Conservation (phyloP, 2,888 invertebrate genomes). For the Campopleginae sp. region DNA sequence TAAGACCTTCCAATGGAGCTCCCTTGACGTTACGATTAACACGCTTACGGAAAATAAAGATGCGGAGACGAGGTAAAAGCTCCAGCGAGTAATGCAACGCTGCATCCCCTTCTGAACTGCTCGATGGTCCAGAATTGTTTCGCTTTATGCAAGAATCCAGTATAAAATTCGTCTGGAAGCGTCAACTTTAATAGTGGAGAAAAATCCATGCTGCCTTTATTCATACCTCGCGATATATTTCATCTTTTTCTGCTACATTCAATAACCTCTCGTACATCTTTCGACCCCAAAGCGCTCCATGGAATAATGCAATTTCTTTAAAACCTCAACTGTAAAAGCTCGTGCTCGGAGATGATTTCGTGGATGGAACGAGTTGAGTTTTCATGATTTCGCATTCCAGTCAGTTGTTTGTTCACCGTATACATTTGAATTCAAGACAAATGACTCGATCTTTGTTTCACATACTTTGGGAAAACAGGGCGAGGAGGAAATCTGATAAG, state of each 20-base stretch:
- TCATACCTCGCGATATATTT: constrained; percentile 43
- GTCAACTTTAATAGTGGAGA: not conserved
- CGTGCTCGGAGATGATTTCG: not conserved
- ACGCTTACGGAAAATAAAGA: not conserved
- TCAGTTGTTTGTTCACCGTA: not conserved
- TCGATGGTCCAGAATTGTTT: not conserved
- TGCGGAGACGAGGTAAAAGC: not conserved
- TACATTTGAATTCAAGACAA: not conserved
- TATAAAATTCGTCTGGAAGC: constrained; percentile 18
- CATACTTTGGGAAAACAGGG: too few relatives aligned
- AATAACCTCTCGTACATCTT: constrained; percentile 44
- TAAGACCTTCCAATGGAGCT: not conserved
- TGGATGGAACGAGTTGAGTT: not conserved
- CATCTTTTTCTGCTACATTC: constrained; percentile 44
- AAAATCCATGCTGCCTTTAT: constrained; percentile 11
- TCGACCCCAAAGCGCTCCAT: not conserved
- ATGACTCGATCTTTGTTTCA: too few relatives aligned
- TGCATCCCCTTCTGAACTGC: not conserved
- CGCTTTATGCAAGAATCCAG: not conserved
- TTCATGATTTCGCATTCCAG: not conserved
- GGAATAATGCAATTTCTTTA: not conserved
- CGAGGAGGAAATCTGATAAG: too few relatives aligned
- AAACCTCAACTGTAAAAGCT: not conserved
- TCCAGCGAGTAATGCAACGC: constrained; percentile 8
- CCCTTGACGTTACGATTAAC: constrained; percentile 5